Evolutionary conservation across 2,888 invertebrate genomes (phyloP).

Genomic region (Cremastobaeus sp.): DNA sequence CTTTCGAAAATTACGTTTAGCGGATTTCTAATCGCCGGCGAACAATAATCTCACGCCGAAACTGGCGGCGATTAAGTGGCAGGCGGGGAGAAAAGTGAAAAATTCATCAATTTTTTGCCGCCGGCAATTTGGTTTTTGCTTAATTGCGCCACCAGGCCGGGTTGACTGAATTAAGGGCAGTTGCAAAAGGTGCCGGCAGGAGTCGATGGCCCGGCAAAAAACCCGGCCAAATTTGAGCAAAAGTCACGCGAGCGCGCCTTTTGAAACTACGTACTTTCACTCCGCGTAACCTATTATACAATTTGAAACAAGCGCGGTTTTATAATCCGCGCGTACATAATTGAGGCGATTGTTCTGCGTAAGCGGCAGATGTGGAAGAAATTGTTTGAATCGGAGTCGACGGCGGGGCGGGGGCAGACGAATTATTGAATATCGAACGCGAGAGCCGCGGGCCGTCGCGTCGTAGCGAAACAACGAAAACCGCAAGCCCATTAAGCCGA

Average conservation of each 20-base stretch:
- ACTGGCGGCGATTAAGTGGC: too few relatives aligned
- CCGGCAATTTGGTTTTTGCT: conserved; percentile 6
- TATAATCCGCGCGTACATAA: conserved; percentile 48
- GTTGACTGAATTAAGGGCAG: conserved; percentile 5
- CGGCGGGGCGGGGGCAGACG: conserved; percentile 15
- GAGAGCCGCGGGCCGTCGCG: conserved; percentile 44
- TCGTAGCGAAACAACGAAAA: conserved; percentile 66
- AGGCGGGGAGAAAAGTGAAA: background rate
- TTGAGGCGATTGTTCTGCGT: conserved; percentile 42
- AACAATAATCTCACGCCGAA: conserved; percentile 60
- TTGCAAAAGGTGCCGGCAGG: conserved; percentile 25
- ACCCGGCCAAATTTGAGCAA: conserved; percentile 31
- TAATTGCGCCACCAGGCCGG: background rate
- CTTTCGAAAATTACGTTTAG: conserved; percentile 61
- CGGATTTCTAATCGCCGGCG: conserved; percentile 59
- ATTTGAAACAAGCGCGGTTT: conserved; percentile 29
- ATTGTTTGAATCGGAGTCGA: conserved; percentile 20
- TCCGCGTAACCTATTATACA: conserved; percentile 39
- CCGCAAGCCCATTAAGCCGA: conserved; percentile 63
- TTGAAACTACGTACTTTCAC: conserved; percentile 52
- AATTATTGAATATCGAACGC: conserved; percentile 36
- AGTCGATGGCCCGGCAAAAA: conserved; percentile 23
- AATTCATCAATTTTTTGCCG: conserved; percentile 7
- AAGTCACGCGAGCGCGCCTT: conserved; percentile 44
- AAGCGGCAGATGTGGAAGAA: conserved; percentile 44